Conservation (phyloP, 2,797 vertebrate genomes). For the Botia almorhae region DNA sequence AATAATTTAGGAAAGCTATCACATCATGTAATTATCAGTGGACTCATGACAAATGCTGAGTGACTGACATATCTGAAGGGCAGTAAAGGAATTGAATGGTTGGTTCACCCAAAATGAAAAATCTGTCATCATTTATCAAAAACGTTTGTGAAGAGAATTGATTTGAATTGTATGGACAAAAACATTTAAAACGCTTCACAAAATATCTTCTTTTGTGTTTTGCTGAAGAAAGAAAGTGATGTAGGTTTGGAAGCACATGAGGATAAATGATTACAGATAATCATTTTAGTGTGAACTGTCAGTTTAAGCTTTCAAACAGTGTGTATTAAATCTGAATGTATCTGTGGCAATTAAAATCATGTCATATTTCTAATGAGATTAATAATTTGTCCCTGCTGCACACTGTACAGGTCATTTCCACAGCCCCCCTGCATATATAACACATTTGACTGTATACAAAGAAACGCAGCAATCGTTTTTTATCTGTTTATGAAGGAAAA, state of each 20-base stretch:
- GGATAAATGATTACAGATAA: not conserved
- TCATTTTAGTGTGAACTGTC: not conserved
- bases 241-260: not conserved
- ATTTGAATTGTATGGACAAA: no score
- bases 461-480: not conserved
- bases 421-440: not conserved
- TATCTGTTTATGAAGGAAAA: conserved; percentile 7
- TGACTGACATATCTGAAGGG: not conserved
- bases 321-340: conserved; percentile 14
- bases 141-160: no score
- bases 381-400: not conserved
- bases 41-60: not conserved
- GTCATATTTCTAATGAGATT: conserved; percentile 7
- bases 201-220: not conserved
- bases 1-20: not conserved
- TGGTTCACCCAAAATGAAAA: not conserved
- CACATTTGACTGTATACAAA: conserved; percentile 8
- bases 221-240: not conserved
- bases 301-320: not conserved
- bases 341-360: conserved; percentile 23
- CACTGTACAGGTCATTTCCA: conserved; percentile 6
- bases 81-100: not conserved
- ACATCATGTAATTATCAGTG: conserved; percentile 4
- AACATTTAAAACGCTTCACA: no score
- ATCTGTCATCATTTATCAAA: not conserved